phyloP scores from a whole-genome alignment of 2,888 invertebrate genomes.

The Pelosia muscerda region DNA sequence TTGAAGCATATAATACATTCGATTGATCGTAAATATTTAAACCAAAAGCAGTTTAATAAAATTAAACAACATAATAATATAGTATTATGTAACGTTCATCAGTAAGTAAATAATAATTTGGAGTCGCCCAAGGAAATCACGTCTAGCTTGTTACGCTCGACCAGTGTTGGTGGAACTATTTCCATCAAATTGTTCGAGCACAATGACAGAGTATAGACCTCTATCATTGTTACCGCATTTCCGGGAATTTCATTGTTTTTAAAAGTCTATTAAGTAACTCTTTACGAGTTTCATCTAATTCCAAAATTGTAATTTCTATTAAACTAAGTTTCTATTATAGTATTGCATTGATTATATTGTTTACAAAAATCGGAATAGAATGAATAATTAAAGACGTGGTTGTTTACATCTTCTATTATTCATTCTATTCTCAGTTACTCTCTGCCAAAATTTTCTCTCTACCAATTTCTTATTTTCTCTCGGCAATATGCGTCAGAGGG shows the following conservation, averaged over 20 bases:
- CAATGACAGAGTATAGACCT: too few relatives aligned
- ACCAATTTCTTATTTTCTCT: too few relatives aligned
- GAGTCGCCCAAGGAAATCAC: conserved; percentile 33
- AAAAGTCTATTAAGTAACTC: not conserved
- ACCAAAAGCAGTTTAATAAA: not conserved
- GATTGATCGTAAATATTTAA: not conserved
- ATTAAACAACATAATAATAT: not conserved
- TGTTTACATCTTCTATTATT: too few relatives aligned
- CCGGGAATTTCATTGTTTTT: conserved; percentile 19
- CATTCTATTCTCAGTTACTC: too few relatives aligned
- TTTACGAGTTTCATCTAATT: not conserved
- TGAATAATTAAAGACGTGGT: too few relatives aligned
- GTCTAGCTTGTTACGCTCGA: conserved; percentile 29
- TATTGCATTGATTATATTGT: not conserved
- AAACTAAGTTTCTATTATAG: not conserved
- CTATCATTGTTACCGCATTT: conserved; percentile 28
- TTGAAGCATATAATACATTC: too few relatives aligned
- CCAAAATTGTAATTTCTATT: not conserved
- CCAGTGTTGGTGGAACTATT: conserved; percentile 17
- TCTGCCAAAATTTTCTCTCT: too few relatives aligned
- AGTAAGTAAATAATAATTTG: not conserved
- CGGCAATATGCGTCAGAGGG: too few relatives aligned
- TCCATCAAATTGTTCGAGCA: too few relatives aligned
- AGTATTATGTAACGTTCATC: not conserved
- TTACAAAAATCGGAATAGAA: not conserved